Conservation (phyloP, 2,888 invertebrate species). For the Ochropleura leucogaster region DNA sequence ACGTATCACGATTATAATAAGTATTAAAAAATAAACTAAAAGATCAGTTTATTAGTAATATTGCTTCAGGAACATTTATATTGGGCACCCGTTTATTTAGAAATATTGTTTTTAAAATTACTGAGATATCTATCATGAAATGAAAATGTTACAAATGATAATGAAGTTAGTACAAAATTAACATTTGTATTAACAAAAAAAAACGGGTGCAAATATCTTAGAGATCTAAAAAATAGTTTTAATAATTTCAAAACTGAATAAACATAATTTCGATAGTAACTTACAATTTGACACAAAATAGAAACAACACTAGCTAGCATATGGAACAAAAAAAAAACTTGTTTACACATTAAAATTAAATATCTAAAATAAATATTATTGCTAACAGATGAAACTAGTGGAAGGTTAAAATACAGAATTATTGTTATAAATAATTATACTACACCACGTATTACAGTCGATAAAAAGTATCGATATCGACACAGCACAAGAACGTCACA, state of each 20-base stretch:
- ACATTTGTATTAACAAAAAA: conserved; percentile 31
- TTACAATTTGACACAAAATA: conserved; percentile 61
- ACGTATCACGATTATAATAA: conserved; percentile 56
- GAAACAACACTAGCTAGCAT: conserved; percentile 32
- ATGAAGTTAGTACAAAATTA: conserved; percentile 36
- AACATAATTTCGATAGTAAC: conserved; percentile 54
- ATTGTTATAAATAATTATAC: conserved; percentile 42
- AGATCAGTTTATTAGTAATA: conserved; percentile 57
- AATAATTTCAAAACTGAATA: conserved; percentile 53
- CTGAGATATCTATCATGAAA: conserved; percentile 1
- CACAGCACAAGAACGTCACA: conserved; percentile 53
- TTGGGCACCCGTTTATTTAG: conserved; percentile 48
- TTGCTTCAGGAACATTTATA: conserved; percentile 65
- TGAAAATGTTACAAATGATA: conserved; percentile 32
- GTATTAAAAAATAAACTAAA: conserved; percentile 48
- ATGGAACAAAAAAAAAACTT: conserved; percentile 22
- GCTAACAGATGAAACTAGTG: conserved; percentile 43
- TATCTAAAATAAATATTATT: conserved; percentile 58
- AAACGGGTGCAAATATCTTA: conserved; percentile 61
- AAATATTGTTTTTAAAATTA: conserved; percentile 41
- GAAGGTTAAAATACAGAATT: conserved; percentile 14
- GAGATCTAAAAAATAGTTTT: conserved; percentile 59
- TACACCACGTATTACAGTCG: conserved; percentile 39
- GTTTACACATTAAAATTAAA: conserved; percentile 28
- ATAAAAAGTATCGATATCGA: conserved; percentile 42